These are phyloP conservation scores for Cynocephalus volans DNA, from an alignment of 2,113 vertebrate species.

Conservation along the genomic window DNA sequence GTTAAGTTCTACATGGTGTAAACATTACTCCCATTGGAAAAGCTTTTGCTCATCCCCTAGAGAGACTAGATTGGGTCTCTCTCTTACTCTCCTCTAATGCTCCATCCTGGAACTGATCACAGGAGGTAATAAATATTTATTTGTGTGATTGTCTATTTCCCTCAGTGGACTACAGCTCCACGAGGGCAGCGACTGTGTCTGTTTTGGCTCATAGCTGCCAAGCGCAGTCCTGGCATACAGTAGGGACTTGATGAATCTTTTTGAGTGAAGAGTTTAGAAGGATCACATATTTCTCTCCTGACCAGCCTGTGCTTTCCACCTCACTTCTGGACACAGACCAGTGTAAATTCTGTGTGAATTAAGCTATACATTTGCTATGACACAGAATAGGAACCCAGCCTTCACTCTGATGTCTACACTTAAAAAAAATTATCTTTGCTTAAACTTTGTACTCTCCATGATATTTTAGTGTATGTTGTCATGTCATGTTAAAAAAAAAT, in stretches of 20 bases:
- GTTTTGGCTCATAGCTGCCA: not conserved
- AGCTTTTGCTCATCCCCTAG: not conserved
- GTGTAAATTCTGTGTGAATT: not conserved
- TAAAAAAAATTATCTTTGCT: constrained; percentile 9
- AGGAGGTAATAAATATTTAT: not conserved
- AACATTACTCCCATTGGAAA: not conserved
- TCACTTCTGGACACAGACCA: not conserved
- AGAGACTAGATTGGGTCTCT: not conserved
- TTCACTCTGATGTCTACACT: constrained; percentile 13
- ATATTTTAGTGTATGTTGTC: not conserved
- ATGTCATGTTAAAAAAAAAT: constrained; percentile 51
- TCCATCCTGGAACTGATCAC: not conserved
- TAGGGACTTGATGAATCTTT: not conserved
- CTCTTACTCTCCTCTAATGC: not conserved
- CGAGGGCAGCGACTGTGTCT: not conserved
- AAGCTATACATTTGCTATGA: not conserved
- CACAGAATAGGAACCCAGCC: not conserved
- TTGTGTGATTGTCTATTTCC: not conserved
- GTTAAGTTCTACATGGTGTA: not conserved
- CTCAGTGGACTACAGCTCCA: not conserved
- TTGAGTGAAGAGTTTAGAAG: constrained; percentile 29
- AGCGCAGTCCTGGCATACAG: not conserved
- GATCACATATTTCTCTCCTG: not conserved
- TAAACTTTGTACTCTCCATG: not conserved
- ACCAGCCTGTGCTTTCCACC: not conserved